Evolutionary conservation across 2,888 invertebrate genomes (phyloP).

Genomic region (Hypomecis punctinalis): DNA sequence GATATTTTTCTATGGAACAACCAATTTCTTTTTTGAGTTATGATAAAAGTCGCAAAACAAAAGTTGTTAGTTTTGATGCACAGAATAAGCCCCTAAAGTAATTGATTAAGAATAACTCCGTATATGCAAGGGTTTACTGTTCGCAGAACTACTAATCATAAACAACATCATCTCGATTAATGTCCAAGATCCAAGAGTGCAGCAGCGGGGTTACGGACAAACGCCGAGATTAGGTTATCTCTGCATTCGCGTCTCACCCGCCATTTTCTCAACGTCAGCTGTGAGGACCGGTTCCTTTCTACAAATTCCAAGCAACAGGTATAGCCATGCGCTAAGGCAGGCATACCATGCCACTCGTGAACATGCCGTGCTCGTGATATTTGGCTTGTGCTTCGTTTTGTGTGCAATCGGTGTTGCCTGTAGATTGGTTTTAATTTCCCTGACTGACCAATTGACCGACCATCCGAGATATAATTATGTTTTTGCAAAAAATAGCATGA

Average conservation of each 20-base stretch:
- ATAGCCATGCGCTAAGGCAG: slow-evolving; percentile 42
- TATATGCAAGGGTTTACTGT: no score
- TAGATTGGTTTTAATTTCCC: neutral
- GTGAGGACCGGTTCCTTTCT: slow-evolving; percentile 73
- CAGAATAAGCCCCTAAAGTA: no score
- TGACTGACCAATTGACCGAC: no score
- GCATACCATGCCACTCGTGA: slow-evolving; percentile 52
- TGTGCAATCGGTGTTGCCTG: slow-evolving; percentile 26
- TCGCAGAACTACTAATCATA: neutral
- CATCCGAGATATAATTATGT: neutral
- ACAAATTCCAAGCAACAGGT: slow-evolving; percentile 75
- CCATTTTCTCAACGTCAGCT: slow-evolving; percentile 74
- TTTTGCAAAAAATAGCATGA: no score
- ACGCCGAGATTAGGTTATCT: slow-evolving; percentile 48
- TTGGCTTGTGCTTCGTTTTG: slow-evolving; percentile 61
- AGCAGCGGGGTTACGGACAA: slow-evolving; percentile 29
- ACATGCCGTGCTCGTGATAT: slow-evolving; percentile 61
- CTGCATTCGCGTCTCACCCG: slow-evolving; percentile 44
- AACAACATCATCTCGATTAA: neutral
- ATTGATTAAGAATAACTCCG: no score
- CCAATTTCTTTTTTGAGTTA: no score
- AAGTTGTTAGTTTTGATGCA: no score
- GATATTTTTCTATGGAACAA: no score
- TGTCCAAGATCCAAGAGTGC: slow-evolving; percentile 1
- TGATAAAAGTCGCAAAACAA: no score